Base-by-base conservation (phyloP, 2,797 vertebrate species). In the Halcyon chelicuti region DNA sequence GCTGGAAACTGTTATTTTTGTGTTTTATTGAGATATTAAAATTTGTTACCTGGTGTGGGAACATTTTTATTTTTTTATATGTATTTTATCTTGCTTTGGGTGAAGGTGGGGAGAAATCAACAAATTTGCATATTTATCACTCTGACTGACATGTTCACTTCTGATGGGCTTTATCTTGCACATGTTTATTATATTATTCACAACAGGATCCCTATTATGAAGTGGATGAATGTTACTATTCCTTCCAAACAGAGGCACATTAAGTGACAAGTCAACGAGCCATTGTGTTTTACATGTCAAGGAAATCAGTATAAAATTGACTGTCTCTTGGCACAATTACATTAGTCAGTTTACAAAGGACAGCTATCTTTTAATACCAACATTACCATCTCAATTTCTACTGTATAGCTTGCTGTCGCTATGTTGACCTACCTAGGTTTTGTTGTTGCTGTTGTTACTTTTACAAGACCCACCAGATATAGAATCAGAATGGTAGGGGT, bases 251-350 rank as follows among this genome's bases (percentile, higher is more conserved):
- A 93, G 81, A 96, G 52, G 51, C 61, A 62, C 79, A 72, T 95
- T 91, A 93, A 96, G 74, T 97, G 97, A 96, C 94, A 97, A 97
- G 91, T 42, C 89, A 94, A 58, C 35, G 85, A 96, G 88, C 90
- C 77, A 73, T 78, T 94, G 80, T 71, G 74, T 97, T 97, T 97
- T 88, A 82, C 95, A 63, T 92, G 88, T 96, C 90, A 96, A 89
- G 79, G 57, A 87, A 88, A 94, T 95, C 37, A 29, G 71, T 86
- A 94, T 62, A 90, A 95, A 98, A 75, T 92, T 86, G 67, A 42
- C 77, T 97, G 88, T 95, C 51, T 8, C 86, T 90, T 95, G 91
- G 93, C 94, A 97, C 62, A 78, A 71, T 96, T 70, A 67, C 51
- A 90, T 96, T 94, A 78, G 80, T 96, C 96, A 91, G 44, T 86